A percentile compares a stretch with the other conserved stretches of the same genome.
Evolutionary conservation across 2,113 vertebrate genomes (phyloP).

Genomic region (Junco hyemalis): DNA sequence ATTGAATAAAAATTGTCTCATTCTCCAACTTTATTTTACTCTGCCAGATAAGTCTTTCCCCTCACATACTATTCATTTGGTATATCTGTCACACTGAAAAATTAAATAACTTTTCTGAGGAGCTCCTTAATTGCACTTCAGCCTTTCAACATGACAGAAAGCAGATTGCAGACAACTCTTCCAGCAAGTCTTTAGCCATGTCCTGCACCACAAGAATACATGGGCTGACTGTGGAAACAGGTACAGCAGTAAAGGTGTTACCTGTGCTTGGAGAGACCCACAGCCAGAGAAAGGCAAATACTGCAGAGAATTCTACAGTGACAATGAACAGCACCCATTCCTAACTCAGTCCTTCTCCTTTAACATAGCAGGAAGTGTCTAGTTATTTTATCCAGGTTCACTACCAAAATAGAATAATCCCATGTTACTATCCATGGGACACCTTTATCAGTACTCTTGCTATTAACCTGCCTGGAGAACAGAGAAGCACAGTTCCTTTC

Average conservation of each 20-base stretch:
- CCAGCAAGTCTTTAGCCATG: neutral
- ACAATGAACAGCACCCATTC: neutral
- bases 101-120: neutral
- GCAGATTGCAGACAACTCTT: neutral
- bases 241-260: neutral
- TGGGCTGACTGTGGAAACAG: neutral
- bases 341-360: neutral
- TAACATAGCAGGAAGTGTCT: neutral
- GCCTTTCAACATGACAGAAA: neutral
- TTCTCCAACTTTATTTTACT: neutral
- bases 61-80: fast-evolving
- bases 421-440: neutral
- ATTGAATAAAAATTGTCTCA: neutral
- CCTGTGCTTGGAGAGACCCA: neutral
- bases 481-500: neutral
- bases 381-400: neutral
- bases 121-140: neutral
- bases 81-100: neutral
- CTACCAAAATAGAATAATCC: neutral
- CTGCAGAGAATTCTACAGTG: neutral
- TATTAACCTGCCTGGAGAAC: neutral
- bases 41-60: neutral
- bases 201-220: neutral
- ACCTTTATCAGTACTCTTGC: neutral
- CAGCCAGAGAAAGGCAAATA: neutral